Evolutionary conservation across 2,888 invertebrate species (phyloP).

Genomic region (Dusona sp.): DNA sequence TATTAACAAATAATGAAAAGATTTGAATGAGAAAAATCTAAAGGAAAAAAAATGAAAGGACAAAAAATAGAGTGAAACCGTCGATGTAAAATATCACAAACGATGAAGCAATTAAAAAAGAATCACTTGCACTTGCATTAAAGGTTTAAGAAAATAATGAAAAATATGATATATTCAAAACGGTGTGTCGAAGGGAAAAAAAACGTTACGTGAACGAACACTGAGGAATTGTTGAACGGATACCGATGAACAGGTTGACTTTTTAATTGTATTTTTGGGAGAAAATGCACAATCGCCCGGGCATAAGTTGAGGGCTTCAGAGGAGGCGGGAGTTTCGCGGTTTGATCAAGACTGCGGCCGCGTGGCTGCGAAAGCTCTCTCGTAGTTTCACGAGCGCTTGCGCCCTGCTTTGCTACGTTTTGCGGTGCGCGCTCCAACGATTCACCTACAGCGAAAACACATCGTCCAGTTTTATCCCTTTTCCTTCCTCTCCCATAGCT

Average conservation of each 20-base stretch:
- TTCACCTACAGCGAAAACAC: slow-evolving; percentile 1
- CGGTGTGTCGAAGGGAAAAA: not conserved
- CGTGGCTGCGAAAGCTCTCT: slow-evolving; percentile 81
- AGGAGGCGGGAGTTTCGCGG: slow-evolving; percentile 80
- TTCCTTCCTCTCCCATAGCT: not conserved
- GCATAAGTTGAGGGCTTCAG: slow-evolving; percentile 47
- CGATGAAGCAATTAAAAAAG: not conserved
- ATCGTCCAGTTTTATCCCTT: not conserved
- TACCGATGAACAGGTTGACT: slow-evolving; percentile 31
- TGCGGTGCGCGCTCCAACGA: slow-evolving; percentile 61
- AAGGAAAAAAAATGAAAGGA: not conserved
- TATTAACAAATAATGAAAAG: not conserved
- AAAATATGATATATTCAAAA: not conserved
- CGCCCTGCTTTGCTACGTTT: slow-evolving; percentile 52
- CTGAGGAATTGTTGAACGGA: not conserved
- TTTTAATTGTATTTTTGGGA: slow-evolving; percentile 35
- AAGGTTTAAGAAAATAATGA: not conserved
- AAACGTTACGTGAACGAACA: not conserved
- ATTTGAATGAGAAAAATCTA: not conserved
- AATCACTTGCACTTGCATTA: not conserved
- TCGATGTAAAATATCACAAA: not conserved
- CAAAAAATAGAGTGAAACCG: not conserved
- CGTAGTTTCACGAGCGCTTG: slow-evolving; percentile 77
- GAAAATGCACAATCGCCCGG: slow-evolving; percentile 57
- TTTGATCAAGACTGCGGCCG: slow-evolving; percentile 82